Percentiles rank a stretch among this genome's conserved stretches.
Evolutionary conservation across 2,113 vertebrate genomes (phyloP).

Genomic region (Gymnobelideus leadbeateri): DNA sequence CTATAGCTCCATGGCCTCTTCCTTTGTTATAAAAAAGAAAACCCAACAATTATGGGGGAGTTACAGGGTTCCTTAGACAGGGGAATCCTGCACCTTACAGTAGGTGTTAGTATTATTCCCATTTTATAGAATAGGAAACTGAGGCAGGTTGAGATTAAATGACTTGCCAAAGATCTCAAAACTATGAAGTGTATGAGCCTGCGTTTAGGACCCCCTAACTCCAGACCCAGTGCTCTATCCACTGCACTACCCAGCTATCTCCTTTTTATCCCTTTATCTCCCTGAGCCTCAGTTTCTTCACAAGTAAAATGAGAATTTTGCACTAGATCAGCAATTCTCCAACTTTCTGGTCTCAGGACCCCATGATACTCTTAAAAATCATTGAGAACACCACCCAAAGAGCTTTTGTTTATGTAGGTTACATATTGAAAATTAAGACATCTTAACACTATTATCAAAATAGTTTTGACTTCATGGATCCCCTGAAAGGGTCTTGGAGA

Average conservation of each 20-base stretch:
- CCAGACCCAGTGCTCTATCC: not conserved
- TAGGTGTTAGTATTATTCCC: no score
- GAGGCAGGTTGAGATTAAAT: no score
- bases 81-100: no score
- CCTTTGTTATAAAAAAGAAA: no score
- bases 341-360: not conserved
- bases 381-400: not conserved
- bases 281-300: not conserved
- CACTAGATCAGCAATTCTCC: not conserved
- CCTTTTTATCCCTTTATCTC: not conserved
- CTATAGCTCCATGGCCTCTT: no score
- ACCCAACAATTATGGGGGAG: no score
- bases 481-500: not conserved
- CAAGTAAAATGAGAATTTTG: not conserved
- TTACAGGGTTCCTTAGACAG: no score
- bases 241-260: not conserved
- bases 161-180: no score
- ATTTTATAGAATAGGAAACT: no score
- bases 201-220: not conserved
- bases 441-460: not conserved
- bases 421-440: not conserved
- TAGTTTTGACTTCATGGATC: not conserved
- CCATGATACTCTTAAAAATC: not conserved
- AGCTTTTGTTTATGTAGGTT: not conserved
- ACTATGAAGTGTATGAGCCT: no score